Evolutionary conservation across 1,140 invertebrate genomes (phyloP).

Genomic region (Drosophila punjabiensis): DNA sequence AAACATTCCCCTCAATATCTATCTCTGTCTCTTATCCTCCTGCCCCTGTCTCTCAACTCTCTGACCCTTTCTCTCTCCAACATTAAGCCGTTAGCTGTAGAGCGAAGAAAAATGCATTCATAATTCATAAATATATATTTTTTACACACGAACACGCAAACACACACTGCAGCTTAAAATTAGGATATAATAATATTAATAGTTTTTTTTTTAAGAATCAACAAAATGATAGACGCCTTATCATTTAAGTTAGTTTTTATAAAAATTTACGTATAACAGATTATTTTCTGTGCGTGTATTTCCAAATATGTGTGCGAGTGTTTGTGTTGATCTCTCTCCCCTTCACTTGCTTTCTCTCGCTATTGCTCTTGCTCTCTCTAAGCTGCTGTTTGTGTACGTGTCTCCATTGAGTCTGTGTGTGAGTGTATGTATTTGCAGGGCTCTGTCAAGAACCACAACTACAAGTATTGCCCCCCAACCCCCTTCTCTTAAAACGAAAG

Average conservation of each 20-base stretch:
- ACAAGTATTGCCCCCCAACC: slow-evolving; percentile 13
- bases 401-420: slow-evolving; percentile 24
- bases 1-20: slow-evolving; percentile 32
- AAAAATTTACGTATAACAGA: slow-evolving; percentile 47
- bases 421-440: slow-evolving; percentile 48
- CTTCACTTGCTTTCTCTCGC: slow-evolving; percentile 29
- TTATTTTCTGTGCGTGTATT: slow-evolving; percentile 31
- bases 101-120: slow-evolving; percentile 33
- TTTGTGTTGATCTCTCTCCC: slow-evolving; percentile 46
- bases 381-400: slow-evolving; percentile 45
- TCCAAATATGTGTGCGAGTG: slow-evolving; percentile 25
- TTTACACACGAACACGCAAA: slow-evolving; percentile 29
- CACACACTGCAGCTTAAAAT: slow-evolving; percentile 23
- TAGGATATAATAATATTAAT: slow-evolving; percentile 12
- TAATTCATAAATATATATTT: slow-evolving; percentile 18
- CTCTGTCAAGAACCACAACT: slow-evolving; percentile 32
- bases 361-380: slow-evolving; percentile 23
- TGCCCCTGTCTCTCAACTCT: background rate
- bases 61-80: slow-evolving; percentile 24
- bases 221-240: slow-evolving; percentile 20
- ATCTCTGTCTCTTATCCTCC: slow-evolving; percentile 13
- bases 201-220: background rate
- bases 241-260: slow-evolving; percentile 70
- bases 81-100: slow-evolving; percentile 44
- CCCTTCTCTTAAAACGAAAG: slow-evolving; percentile 36